phyloP scores from a whole-genome alignment of 2,888 invertebrate species.

The Lumbricus terrestris region DNA sequence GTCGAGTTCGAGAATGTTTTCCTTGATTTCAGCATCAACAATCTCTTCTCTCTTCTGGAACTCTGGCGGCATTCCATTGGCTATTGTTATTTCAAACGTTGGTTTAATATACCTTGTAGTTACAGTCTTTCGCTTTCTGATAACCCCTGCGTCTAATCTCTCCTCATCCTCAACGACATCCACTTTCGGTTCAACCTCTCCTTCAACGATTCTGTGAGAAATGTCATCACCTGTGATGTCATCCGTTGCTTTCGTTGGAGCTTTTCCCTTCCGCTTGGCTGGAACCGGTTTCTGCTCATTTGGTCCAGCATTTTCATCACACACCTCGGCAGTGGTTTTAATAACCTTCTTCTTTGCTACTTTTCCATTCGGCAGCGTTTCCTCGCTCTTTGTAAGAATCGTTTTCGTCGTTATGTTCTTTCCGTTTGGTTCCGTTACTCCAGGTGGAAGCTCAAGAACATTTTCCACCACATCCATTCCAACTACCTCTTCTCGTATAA shows the following conservation, averaged over 20 bases:
- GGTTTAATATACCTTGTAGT: conserved; percentile 17
- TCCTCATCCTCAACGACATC: conserved; percentile 17
- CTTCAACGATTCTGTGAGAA: conserved; percentile 15
- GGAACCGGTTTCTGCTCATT: neutral
- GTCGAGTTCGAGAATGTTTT: conserved; percentile 21
- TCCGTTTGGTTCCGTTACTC: conserved; percentile 20
- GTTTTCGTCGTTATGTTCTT: conserved; percentile 14
- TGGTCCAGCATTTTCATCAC: neutral
- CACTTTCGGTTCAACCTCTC: conserved; percentile 11
- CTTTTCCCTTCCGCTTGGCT: neutral
- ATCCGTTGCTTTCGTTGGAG: neutral
- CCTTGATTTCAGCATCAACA: conserved; percentile 15
- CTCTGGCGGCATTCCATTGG: conserved; percentile 20
- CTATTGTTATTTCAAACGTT: neutral
- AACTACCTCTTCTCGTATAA: conserved; percentile 21
- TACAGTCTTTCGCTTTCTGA: neutral
- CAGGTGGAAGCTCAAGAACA: conserved; percentile 24
- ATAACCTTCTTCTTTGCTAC: conserved; percentile 25
- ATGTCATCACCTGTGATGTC: neutral
- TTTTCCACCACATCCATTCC: conserved; percentile 25
- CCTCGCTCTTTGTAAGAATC: conserved; percentile 8
- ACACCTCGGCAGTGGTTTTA: conserved; percentile 19
- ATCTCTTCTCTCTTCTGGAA: conserved; percentile 18
- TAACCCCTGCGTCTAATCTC: conserved; percentile 17
- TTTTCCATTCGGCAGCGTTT: conserved; percentile 20